Evolutionary conservation across 2,888 invertebrate species (phyloP).

Genomic region (Nymphalis urticae): DNA sequence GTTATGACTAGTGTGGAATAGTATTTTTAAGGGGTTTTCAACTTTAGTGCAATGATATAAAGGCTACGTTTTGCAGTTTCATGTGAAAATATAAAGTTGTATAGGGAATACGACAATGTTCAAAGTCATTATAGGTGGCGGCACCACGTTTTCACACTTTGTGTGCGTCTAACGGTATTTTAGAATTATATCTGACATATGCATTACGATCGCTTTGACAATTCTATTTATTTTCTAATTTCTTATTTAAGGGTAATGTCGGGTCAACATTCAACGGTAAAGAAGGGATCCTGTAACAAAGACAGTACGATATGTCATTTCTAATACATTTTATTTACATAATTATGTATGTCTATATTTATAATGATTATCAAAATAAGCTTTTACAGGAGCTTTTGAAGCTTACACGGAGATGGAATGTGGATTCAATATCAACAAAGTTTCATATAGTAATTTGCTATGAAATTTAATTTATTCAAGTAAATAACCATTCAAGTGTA

Average conservation of each 20-base stretch:
- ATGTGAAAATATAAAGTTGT: constrained; percentile 30
- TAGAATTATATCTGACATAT: constrained; percentile 42
- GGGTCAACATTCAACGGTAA: background rate
- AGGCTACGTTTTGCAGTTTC: background rate
- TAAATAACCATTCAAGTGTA: too few species aligned
- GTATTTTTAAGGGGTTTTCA: constrained; percentile 5
- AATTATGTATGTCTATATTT: too few species aligned
- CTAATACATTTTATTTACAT: too few species aligned
- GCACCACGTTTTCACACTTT: constrained; percentile 44
- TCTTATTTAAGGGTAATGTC: constrained; percentile 8
- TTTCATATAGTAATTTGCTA: too few species aligned
- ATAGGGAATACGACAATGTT: constrained; percentile 45
- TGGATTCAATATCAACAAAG: too few species aligned
- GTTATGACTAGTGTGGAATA: background rate
- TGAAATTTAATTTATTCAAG: too few species aligned
- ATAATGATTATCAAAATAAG: too few species aligned
- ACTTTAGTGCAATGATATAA: constrained; percentile 15
- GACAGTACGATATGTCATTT: background rate
- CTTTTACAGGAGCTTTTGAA: too few species aligned
- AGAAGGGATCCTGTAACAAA: background rate
- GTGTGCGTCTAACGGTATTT: constrained; percentile 43
- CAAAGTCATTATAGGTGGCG: constrained; percentile 45
- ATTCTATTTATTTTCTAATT: constrained; percentile 19
- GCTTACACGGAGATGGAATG: too few species aligned
- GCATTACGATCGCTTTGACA: constrained; percentile 30